phyloP scores from a whole-genome alignment of 64 coral and sea anemone species.

The Montipora cactus region DNA sequence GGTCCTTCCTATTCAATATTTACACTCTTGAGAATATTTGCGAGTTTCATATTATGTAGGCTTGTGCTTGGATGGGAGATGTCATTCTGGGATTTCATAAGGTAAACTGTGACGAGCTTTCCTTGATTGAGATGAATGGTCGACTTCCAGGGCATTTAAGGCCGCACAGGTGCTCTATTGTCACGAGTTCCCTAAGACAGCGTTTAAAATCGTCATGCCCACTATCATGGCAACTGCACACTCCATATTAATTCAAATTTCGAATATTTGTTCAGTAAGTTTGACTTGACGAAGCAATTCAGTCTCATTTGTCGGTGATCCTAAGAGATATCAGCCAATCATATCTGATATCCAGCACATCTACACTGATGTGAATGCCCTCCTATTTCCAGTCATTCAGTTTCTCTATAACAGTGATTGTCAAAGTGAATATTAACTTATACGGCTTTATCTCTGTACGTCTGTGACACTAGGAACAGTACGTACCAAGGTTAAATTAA shows the following conservation, averaged over 20 bases:
- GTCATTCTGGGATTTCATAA: slow-evolving; percentile 9
- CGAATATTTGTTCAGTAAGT: slow-evolving; percentile 28
- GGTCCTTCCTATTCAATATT: slow-evolving; percentile 32
- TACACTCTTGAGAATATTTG: slow-evolving; percentile 6
- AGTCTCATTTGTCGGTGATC: slow-evolving; percentile 16
- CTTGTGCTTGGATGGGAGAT: slow-evolving; percentile 32
- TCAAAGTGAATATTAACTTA: slow-evolving; percentile 13
- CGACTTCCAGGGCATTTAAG: too few relatives aligned
- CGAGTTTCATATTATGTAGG: slow-evolving; percentile 14
- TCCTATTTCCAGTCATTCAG: slow-evolving; percentile 8
- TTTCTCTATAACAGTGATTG: slow-evolving; percentile 33
- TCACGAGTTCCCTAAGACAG: too few relatives aligned
- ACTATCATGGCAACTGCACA: background rate
- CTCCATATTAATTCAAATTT: slow-evolving; percentile 58
- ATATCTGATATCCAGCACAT: background rate
- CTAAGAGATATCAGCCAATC: slow-evolving; percentile 25
- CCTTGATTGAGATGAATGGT: too few relatives aligned
- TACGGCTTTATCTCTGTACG: background rate
- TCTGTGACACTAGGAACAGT: background rate
- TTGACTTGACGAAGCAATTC: slow-evolving; percentile 42
- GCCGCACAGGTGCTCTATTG: too few relatives aligned
- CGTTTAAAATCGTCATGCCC: background rate
- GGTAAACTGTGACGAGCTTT: slow-evolving; percentile 19
- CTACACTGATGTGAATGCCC: slow-evolving; percentile 9
- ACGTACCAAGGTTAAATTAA: background rate